A percentile compares a stretch with the other conserved stretches of the same genome.
phyloP scores from a whole-genome alignment of 2,113 vertebrate species.

The Trinectes maculatus region DNA sequence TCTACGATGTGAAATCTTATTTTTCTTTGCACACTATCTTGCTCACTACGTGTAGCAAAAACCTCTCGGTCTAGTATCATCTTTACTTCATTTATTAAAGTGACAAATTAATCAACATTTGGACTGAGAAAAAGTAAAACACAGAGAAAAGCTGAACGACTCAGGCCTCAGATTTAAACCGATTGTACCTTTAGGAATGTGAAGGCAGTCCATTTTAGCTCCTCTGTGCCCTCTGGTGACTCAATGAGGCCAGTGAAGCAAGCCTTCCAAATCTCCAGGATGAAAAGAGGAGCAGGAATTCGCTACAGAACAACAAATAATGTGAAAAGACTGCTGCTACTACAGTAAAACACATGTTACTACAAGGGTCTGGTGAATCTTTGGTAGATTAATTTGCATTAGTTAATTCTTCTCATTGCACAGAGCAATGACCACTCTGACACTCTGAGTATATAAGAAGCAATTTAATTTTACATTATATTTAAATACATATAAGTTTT shows the following conservation, averaged over 20 bases:
- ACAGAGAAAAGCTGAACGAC: neutral
- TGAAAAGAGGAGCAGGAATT: constrained; percentile 90
- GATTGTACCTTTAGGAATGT: constrained; percentile 93
- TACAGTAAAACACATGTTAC: neutral
- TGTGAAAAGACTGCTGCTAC: neutral
- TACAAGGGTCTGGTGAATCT: no score
- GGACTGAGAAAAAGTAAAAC: neutral
- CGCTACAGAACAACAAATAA: constrained; percentile 73
- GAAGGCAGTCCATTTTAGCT: constrained; percentile 99
- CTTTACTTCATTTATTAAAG: no score
- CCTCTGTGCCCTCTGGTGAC: constrained; percentile 95
- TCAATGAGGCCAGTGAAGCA: constrained; percentile 98
- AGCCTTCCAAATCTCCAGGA: constrained; percentile 98
- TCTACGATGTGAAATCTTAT: no score
- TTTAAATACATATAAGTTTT: neutral
- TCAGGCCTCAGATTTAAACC: neutral
- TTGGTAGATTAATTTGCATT: no score
- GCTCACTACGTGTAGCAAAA: no score
- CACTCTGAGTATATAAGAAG: no score
- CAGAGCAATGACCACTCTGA: neutral
- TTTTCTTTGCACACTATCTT: no score
- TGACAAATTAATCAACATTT: no score
- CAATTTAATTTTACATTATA: neutral
- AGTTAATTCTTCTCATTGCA: neutral
- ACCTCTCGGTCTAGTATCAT: no score